Evolutionary conservation across 2,113 vertebrate genomes (phyloP).

Genomic region (Parotia lawesii): DNA sequence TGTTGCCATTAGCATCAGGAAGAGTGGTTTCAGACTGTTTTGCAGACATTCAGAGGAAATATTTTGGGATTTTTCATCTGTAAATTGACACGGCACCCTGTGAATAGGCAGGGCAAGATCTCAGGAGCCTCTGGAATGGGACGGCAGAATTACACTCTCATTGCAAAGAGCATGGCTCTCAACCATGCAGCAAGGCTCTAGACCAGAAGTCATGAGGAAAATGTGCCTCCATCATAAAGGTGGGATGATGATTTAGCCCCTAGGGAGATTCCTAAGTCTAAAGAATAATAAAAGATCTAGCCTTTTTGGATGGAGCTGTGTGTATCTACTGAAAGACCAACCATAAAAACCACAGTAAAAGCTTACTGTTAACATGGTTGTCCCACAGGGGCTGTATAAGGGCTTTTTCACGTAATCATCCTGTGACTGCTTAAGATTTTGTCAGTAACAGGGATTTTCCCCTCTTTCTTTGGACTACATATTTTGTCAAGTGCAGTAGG

Average conservation of each 20-base stretch:
- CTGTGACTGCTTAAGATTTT: slow-evolving; percentile 20
- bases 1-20: not conserved
- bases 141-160: not conserved
- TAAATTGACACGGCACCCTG: not conserved
- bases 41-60: not conserved
- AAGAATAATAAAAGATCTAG: not conserved
- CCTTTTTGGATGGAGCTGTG: not conserved
- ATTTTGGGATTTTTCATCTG: not conserved
- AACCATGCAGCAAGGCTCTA: not conserved
- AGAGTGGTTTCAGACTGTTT: not conserved
- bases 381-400: slow-evolving; percentile 24
- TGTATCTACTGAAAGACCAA: slow-evolving; percentile 13
- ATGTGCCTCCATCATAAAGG: not conserved
- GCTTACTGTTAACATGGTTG: slow-evolving; percentile 36
- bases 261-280: not conserved
- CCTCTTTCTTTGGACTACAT: slow-evolving; percentile 1
- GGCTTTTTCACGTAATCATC: slow-evolving; percentile 31
- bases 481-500: slow-evolving; percentile 22
- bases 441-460: slow-evolving; percentile 27
- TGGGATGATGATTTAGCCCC: not conserved
- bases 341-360: slow-evolving; percentile 41
- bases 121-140: not conserved
- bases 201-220: not conserved
- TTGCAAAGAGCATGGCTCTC: not conserved
- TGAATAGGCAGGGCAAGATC: not conserved